These are phyloP conservation scores for Trinectes maculatus DNA, from an alignment of 2,113 vertebrate genomes.

Conservation along the genomic window DNA sequence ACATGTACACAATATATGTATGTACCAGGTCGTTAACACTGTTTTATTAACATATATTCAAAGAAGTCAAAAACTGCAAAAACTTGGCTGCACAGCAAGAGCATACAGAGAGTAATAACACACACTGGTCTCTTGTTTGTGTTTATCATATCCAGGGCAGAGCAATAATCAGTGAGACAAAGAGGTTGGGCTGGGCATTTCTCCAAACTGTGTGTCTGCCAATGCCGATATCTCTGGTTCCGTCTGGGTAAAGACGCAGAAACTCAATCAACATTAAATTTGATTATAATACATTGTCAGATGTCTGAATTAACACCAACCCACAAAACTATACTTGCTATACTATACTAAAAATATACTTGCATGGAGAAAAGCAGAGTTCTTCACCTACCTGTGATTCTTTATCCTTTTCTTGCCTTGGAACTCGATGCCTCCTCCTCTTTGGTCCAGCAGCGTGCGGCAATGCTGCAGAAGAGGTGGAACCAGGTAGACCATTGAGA, in stretches of 20 bases:
- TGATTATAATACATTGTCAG: not conserved
- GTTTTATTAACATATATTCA: constrained; percentile 22
- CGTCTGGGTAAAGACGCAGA: constrained; percentile 56
- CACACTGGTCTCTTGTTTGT: not conserved
- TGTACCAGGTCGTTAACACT: constrained; percentile 6
- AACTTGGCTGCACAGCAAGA: constrained; percentile 13
- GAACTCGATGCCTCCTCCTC: constrained; percentile 77
- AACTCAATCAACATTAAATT: constrained; percentile 15
- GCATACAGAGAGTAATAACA: not conserved
- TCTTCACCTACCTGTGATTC: constrained; percentile 71
- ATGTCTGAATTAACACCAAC: not conserved
- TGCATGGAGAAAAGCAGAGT: not conserved
- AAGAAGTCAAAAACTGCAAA: constrained; percentile 18
- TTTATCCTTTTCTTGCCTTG: constrained; percentile 78
- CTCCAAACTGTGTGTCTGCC: constrained; percentile 77
- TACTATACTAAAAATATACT: too few species aligned
- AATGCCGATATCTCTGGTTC: constrained; percentile 74
- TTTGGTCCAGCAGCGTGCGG: constrained; percentile 71
- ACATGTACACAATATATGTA: constrained; percentile 32
- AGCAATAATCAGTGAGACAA: constrained; percentile 73
- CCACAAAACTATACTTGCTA: too few species aligned
- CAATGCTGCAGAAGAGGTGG: constrained; percentile 52
- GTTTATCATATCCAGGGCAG: constrained; percentile 16
- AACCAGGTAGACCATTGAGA: constrained; percentile 69
- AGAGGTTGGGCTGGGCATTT: constrained; percentile 80